phyloP scores from a whole-genome alignment of 2,888 invertebrate species.

The Acronicta alni region DNA sequence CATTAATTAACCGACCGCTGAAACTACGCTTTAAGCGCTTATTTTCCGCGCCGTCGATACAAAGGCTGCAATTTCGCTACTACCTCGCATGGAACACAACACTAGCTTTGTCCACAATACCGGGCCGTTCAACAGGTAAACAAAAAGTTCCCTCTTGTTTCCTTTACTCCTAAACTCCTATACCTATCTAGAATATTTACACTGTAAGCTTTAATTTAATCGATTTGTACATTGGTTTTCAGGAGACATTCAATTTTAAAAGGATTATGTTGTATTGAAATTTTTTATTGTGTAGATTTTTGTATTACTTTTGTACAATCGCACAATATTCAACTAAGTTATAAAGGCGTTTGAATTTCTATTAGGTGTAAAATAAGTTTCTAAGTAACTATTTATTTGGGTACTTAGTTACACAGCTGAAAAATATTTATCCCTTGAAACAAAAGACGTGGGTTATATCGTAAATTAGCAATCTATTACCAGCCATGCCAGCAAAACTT shows the following conservation, averaged over 20 bases:
- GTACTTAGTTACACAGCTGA: not conserved
- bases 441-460: constrained; percentile 37
- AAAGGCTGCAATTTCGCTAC: constrained; percentile 49
- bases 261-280: constrained; percentile 3
- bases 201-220: constrained; percentile 20
- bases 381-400: too few species aligned
- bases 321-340: constrained; percentile 26
- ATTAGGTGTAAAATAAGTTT: not conserved
- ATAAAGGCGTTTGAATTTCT: constrained; percentile 22
- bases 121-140: constrained; percentile 63
- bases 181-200: constrained; percentile 31
- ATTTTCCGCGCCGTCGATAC: constrained; percentile 52
- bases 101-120: constrained; percentile 30
- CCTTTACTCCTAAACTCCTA: constrained; percentile 46
- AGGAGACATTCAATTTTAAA: constrained; percentile 16
- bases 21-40: constrained; percentile 38
- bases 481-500: constrained; percentile 60
- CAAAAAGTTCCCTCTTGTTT: constrained; percentile 50
- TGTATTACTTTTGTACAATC: not conserved
- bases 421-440: constrained; percentile 25
- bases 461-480: constrained; percentile 62
- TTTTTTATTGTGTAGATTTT: not conserved
- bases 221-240: constrained; percentile 9
- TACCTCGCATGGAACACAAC: constrained; percentile 27
- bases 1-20: constrained; percentile 40